A percentile compares a stretch with the other conserved stretches of the same genome.
Evolutionary conservation across 2,888 invertebrate genomes (phyloP).

Genomic region (Limnephilus auricula): DNA sequence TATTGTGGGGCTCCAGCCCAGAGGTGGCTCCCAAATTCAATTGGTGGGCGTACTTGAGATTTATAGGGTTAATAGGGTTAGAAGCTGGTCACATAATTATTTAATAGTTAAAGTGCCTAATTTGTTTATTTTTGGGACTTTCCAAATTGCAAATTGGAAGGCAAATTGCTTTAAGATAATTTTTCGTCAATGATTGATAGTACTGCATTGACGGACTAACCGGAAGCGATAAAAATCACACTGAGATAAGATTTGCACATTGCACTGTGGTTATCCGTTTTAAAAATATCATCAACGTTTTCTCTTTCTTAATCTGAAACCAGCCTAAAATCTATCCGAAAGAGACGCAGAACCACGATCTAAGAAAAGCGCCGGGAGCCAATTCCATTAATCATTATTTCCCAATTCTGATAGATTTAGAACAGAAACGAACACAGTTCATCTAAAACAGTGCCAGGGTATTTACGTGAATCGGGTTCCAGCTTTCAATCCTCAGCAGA

Average conservation of each 20-base stretch:
- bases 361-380: constrained; percentile 17
- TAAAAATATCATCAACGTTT: constrained; percentile 62
- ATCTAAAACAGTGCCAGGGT: background rate
- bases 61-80: no score
- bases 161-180: background rate
- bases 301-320: constrained; percentile 6
- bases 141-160: background rate
- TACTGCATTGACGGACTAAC: background rate
- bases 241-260: background rate
- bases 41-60: no score
- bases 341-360: constrained; percentile 2
- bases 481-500: constrained; percentile 16
- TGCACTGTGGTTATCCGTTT: background rate
- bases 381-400: background rate
- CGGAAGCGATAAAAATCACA: background rate
- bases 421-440: background rate
- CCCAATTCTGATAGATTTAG: background rate
- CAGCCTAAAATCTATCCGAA: background rate
- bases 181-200: background rate
- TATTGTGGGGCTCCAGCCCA: no score
- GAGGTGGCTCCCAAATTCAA: no score
- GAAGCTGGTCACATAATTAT: background rate
- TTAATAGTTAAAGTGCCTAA: background rate
- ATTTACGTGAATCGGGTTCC: background rate
- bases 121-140: background rate